These are phyloP conservation scores for Rhineura floridana DNA, from an alignment of 2,113 vertebrate species.

Conservation along the genomic window DNA sequence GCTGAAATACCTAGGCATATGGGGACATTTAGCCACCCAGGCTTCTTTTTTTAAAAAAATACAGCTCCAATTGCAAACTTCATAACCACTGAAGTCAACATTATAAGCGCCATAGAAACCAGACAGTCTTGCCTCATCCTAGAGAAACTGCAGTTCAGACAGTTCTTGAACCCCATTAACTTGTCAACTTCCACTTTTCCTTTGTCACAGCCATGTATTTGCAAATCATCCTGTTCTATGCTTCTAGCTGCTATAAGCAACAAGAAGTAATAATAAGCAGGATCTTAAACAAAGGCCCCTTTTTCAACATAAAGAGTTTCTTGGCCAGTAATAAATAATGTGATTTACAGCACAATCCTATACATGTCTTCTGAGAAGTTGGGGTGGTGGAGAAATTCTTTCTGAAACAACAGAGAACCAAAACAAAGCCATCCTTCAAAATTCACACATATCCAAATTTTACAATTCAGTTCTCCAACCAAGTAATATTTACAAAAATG, in stretches of 20 bases:
- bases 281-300: conserved; percentile 7
- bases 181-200: conserved; percentile 37
- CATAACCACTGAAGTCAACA: conserved; percentile 13
- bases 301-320: background rate
- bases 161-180: background rate
- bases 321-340: background rate
- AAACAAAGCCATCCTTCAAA: no score
- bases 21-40: background rate
- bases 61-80: conserved; percentile 20
- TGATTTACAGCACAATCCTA: background rate
- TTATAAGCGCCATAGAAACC: background rate
- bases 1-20: background rate
- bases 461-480: no score
- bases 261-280: background rate
- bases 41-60: background rate
- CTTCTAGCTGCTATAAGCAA: background rate
- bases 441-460: no score
- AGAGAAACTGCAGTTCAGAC: background rate
- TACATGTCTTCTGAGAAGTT: no score
- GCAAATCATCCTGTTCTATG: conserved; percentile 16
- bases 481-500: no score
- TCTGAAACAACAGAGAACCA: no score
- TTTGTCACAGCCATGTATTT: background rate
- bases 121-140: background rate
- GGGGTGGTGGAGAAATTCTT: no score